phyloP scores from a whole-genome alignment of 2,113 vertebrate species.

The Corvus cornix region DNA sequence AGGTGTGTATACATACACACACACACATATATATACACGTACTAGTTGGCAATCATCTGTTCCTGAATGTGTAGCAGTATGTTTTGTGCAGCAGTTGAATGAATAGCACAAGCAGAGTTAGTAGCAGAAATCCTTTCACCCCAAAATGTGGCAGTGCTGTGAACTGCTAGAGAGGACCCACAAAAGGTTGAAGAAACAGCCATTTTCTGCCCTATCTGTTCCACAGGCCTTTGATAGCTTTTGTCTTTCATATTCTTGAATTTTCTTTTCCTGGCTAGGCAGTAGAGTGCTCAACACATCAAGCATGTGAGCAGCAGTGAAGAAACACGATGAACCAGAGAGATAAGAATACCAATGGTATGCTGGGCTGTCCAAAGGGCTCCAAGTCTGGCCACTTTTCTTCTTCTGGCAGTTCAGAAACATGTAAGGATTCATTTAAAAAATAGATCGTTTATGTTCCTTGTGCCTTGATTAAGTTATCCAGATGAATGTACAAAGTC shows the following conservation, averaged over 20 bases:
- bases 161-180: neutral
- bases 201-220: neutral
- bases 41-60: neutral
- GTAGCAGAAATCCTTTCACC: neutral
- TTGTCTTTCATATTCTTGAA: neutral
- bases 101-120: neutral
- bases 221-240: neutral
- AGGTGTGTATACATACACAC: neutral
- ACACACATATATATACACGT: accelerated
- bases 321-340: neutral
- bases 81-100: neutral
- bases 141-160: neutral
- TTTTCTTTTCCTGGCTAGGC: neutral
- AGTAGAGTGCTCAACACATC: neutral
- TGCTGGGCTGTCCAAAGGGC: neutral
- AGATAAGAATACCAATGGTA: neutral
- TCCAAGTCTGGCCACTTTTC: neutral
- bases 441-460: neutral
- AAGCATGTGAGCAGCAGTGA: neutral
- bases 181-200: neutral
- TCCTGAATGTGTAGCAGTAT: neutral
- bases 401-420: neutral
- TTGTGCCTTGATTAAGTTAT: neutral
- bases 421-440: neutral
- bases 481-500: neutral